Evolutionary conservation across 2,797 vertebrate species (phyloP).

Genomic region (Percopsis omiscomaycus): DNA sequence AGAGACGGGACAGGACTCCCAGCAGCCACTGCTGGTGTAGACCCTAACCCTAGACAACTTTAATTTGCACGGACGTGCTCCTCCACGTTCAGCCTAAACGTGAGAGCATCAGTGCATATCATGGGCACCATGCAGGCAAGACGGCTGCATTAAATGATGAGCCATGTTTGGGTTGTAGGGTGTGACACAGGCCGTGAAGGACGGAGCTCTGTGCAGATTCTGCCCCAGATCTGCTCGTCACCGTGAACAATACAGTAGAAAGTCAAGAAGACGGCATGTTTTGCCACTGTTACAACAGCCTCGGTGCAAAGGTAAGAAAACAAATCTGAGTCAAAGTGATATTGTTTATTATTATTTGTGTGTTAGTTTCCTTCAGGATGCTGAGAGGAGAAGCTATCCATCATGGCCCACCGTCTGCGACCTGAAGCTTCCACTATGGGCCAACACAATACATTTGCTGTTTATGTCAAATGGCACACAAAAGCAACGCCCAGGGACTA

Average conservation of each 20-base stretch:
- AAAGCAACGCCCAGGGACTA: constrained; percentile 65
- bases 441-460: constrained; percentile 57
- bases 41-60: constrained; percentile 47
- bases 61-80: constrained; percentile 28
- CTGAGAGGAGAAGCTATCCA: constrained; percentile 68
- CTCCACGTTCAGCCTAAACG: constrained; percentile 8
- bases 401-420: constrained; percentile 51
- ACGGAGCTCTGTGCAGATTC: not conserved
- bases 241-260: not conserved
- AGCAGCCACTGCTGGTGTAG: constrained; percentile 20
- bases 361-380: constrained; percentile 44
- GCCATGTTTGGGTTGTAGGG: no score
- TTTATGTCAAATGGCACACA: constrained; percentile 63
- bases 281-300: constrained; percentile 18
- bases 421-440: constrained; percentile 68
- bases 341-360: constrained; percentile 65
- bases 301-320: constrained; percentile 12
- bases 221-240: no score
- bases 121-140: not conserved
- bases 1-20: constrained; percentile 34
- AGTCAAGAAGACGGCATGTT: not conserved
- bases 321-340: constrained; percentile 26
- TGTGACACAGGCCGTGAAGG: no score
- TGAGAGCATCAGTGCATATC: constrained; percentile 17
- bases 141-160: no score